phyloP scores from a whole-genome alignment of 2,888 invertebrate species.

The Drosophila parthenogenetica region DNA sequence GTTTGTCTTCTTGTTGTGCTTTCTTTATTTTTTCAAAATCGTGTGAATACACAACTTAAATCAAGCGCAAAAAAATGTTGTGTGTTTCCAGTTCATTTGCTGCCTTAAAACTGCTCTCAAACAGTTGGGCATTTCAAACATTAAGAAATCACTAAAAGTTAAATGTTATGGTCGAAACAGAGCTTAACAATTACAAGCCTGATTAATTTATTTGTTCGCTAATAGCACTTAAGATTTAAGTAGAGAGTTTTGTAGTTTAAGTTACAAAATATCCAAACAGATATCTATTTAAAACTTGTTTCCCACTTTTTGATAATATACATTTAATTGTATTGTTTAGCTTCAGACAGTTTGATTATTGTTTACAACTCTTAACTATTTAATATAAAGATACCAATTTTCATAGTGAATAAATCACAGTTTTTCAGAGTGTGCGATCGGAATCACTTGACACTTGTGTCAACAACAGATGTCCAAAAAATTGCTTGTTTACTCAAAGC shows the following conservation, averaged over 20 bases:
- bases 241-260: not conserved
- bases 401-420: not conserved
- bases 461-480: slow-evolving; percentile 12
- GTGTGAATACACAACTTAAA: slow-evolving; percentile 54
- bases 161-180: slow-evolving; percentile 8
- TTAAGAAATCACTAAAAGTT: slow-evolving; percentile 18
- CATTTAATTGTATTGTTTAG: too few species aligned
- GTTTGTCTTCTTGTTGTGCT: slow-evolving; percentile 13
- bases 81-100: slow-evolving; percentile 48
- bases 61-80: slow-evolving; percentile 55
- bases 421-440: not conserved
- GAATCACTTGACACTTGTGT: slow-evolving; percentile 11
- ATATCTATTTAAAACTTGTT: too few species aligned
- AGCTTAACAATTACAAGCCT: slow-evolving; percentile 47
- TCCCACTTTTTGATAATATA: too few species aligned
- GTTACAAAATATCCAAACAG: not conserved
- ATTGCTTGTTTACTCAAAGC: slow-evolving; percentile 21
- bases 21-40: slow-evolving; percentile 32
- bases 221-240: not conserved
- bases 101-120: slow-evolving; percentile 17
- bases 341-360: too few species aligned
- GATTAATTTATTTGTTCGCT: slow-evolving; percentile 42
- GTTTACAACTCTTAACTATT: too few species aligned
- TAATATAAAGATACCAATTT: not conserved
- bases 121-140: slow-evolving; percentile 16